Evolutionary conservation across 2,797 vertebrate genomes (phyloP).

Genomic region (Hyperoplus immaculatus): DNA sequence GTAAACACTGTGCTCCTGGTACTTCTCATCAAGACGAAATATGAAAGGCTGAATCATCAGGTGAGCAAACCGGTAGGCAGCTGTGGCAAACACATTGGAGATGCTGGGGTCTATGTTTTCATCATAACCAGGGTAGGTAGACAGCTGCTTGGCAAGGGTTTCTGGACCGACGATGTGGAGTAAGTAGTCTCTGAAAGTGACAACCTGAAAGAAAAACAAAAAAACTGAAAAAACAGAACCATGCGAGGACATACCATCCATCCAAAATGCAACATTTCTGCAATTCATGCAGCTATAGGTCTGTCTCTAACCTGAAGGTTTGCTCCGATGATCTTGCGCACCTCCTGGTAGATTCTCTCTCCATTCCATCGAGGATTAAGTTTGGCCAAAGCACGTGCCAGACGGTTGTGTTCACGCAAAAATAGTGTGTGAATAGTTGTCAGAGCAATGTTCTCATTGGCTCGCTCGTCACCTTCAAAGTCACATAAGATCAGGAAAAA

Average conservation of each 20-base stretch:
- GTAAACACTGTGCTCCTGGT: conserved; percentile 64
- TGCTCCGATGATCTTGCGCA: conserved; percentile 89
- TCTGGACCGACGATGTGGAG: conserved; percentile 86
- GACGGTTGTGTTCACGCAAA: conserved; percentile 90
- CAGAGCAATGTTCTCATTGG: conserved; percentile 87
- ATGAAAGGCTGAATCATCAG: conserved; percentile 85
- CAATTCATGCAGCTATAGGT: neutral
- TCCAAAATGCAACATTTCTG: neutral
- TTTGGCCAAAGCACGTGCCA: conserved; percentile 79
- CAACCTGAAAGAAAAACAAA: conserved; percentile 52
- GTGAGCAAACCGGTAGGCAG: conserved; percentile 90
- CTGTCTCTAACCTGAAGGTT: conserved; percentile 84
- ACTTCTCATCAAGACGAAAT: conserved; percentile 83
- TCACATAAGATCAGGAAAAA: too few species aligned
- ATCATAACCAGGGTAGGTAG: conserved; percentile 83
- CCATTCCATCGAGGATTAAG: conserved; percentile 90
- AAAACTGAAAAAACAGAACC: neutral
- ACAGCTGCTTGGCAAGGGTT: conserved; percentile 67
- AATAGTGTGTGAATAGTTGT: conserved; percentile 87
- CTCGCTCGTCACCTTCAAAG: conserved; percentile 86
- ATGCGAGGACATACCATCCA: neutral
- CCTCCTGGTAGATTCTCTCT: conserved; percentile 90
- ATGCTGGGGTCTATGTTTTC: conserved; percentile 86
- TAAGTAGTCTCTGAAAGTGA: conserved; percentile 89
- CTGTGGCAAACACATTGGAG: conserved; percentile 88